These are phyloP conservation scores for Lysandra bellargus DNA, from an alignment of 2,888 invertebrate genomes.

Conservation along the genomic window DNA sequence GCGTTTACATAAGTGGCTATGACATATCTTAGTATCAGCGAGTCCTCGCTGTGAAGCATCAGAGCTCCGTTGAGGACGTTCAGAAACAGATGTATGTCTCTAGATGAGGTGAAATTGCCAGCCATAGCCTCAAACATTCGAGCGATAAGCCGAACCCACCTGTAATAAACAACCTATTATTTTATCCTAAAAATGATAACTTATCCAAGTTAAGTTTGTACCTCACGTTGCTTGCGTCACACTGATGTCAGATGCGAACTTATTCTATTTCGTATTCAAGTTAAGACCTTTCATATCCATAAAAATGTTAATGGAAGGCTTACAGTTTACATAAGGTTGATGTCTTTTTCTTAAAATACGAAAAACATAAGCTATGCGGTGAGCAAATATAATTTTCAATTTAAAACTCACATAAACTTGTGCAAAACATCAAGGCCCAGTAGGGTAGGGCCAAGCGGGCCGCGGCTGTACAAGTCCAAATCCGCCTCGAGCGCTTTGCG, in stretches of 20 bases:
- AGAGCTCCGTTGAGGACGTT: conserved; percentile 98
- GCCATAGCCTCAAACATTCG: conserved; percentile 99
- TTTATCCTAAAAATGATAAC: neutral
- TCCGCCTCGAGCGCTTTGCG: conserved; percentile 98
- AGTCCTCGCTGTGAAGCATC: conserved; percentile 97
- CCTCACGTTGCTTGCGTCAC: too few species aligned
- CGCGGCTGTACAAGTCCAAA: conserved; percentile 93
- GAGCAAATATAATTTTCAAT: neutral
- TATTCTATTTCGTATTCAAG: neutral
- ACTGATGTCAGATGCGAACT: too few species aligned
- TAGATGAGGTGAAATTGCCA: conserved; percentile 97
- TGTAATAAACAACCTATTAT: conserved; percentile 39
- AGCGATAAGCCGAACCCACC: conserved; percentile 97
- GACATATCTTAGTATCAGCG: conserved; percentile 95
- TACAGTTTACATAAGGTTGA: too few species aligned
- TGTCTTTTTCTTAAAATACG: too few species aligned
- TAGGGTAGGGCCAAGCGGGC: conserved; percentile 93
- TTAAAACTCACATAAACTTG: conserved; percentile 88
- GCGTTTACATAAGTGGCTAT: conserved; percentile 99
- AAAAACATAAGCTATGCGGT: too few species aligned
- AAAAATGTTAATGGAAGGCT: too few species aligned
- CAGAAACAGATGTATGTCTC: conserved; percentile 97
- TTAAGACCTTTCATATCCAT: too few species aligned
- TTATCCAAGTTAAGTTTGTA: too few species aligned
- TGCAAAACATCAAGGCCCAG: conserved; percentile 97